These are phyloP conservation scores for Lepidothrix coronata DNA, from an alignment of 2,113 vertebrate species.

Conservation along the genomic window DNA sequence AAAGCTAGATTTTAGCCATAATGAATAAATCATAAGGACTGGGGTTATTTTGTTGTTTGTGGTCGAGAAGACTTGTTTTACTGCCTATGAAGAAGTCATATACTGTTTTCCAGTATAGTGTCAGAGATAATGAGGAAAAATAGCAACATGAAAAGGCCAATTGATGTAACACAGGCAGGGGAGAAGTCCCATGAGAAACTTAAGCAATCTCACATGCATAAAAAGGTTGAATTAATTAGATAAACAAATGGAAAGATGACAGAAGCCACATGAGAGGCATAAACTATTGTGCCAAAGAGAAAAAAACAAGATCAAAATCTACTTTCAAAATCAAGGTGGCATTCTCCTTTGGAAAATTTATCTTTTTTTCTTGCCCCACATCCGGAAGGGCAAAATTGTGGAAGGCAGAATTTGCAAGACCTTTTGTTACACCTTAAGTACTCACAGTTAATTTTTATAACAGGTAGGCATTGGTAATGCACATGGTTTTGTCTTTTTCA, in stretches of 20 bases:
- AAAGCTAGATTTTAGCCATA: not conserved
- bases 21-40: not conserved
- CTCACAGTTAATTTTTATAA: not conserved
- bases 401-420: not conserved
- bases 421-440: not conserved
- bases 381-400: not conserved
- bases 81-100: not conserved
- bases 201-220: not conserved
- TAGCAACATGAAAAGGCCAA: conserved; percentile 34
- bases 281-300: not conserved
- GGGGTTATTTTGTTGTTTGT: not conserved
- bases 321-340: not conserved
- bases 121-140: conserved; percentile 42
- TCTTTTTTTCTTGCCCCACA: not conserved
- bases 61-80: not conserved
- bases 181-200: conserved; percentile 16
- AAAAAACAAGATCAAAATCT: conserved; percentile 4
- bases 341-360: not conserved
- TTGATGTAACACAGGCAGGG: not conserved
- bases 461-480: not conserved
- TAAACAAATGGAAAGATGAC: not conserved
- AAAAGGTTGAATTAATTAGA: conserved; percentile 11
- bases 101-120: not conserved
- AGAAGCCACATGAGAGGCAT: not conserved
- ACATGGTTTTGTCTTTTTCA: not conserved